Base-by-base conservation (phyloP, 2,888 invertebrate genomes). In the Pediacus dermestoides region DNA sequence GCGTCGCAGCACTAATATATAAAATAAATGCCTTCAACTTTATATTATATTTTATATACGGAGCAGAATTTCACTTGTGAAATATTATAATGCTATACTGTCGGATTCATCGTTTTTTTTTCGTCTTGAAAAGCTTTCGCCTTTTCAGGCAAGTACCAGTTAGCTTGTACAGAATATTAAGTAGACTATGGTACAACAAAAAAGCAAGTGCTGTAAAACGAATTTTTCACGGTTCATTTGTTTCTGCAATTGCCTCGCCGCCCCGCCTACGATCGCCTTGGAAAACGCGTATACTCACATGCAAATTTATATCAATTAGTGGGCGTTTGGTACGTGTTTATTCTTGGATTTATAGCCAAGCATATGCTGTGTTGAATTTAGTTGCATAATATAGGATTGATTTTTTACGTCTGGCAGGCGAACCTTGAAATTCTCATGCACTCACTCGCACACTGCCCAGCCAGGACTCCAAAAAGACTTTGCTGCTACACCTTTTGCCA, bases 271-370 rank as follows among this genome's bases (percentile, higher is more conserved):
- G 39, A 30, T 36, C 47, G 41, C 46, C 47, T 46, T 44, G 34
- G 25, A 44, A 39, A 46, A 38, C 36, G 44, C 45, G 41, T 46
- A 46, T 28, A 28, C 14, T 28, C 42, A 47, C 46, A 50, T 46
- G 53, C 52, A 50, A 49, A 53, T 52, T 53, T 50, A 50, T 50
- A 52, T 49, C 44, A 46, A 46, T 40, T 34, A 28, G 52, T 53
- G 42, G 53, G 53, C 47, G 53, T 48, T 43, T 53, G 35, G 36
- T 42, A 44, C 48, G 46, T 42, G 48, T 47, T 45, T 53, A 53
- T 53, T 53, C 50, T 49, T 42, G 44, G 52, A 49, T 49, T 49
- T 47, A 52, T 39, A 40, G 36, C 28, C 36, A 40, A 33, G 34
- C 41, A 48, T 46, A 42, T 44, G 50, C 34, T 50, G 39, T 40